phyloP scores from a whole-genome alignment of 1,140 invertebrate genomes.

The Pissodes strobi region DNA sequence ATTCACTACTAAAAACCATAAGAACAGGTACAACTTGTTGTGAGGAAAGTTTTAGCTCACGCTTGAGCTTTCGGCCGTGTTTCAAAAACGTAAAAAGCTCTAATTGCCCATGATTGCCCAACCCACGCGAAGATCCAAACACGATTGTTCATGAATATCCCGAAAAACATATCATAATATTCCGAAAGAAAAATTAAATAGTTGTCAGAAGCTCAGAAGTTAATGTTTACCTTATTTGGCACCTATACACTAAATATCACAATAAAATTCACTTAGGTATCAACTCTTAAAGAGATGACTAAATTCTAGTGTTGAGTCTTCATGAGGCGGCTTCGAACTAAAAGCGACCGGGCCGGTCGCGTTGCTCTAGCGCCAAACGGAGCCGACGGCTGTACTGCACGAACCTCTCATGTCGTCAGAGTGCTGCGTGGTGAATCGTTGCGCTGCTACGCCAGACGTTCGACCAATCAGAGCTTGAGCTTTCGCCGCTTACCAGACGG shows the following conservation, averaged over 20 bases:
- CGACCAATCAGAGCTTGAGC: conserved; percentile 46
- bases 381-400: conserved; percentile 28
- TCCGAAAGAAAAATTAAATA: background rate
- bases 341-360: conserved; percentile 47
- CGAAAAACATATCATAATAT: no score
- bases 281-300: conserved; percentile 50
- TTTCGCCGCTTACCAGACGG: conserved; percentile 40
- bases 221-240: conserved; percentile 57
- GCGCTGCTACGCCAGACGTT: conserved; percentile 37
- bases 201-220: no score
- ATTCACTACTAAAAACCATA: background rate
- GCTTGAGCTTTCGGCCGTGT: conserved; percentile 6
- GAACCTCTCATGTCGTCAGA: conserved; percentile 39
- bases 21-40: background rate
- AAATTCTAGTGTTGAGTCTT: conserved; percentile 47
- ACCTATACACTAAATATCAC: conserved; percentile 57
- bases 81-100: conserved; percentile 22
- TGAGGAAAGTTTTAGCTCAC: background rate
- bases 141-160: background rate
- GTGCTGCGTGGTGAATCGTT: conserved; percentile 33
- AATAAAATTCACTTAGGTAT: conserved; percentile 53
- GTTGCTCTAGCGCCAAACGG: conserved; percentile 36
- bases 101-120: background rate
- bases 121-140: conserved; percentile 10
- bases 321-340: conserved; percentile 51